Conservation (phyloP, 2,888 invertebrate species). For the Drosophila cognata region DNA sequence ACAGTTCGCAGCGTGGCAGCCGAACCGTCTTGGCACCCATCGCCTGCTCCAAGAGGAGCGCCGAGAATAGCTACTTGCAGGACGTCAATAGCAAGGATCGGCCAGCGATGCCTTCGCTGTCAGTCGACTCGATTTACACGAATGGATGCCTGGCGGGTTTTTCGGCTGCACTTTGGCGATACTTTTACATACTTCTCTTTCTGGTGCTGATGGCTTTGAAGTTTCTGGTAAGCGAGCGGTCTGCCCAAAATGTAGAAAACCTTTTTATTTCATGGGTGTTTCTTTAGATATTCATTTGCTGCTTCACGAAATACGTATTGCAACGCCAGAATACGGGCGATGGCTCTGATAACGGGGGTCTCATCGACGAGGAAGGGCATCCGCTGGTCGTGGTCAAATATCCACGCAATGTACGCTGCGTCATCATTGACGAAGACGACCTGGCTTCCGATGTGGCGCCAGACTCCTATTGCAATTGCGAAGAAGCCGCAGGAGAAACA, state of each 20-base stretch:
- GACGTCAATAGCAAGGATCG: conserved; percentile 14
- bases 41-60: conserved; percentile 74
- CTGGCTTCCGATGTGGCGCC: conserved; percentile 65
- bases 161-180: conserved; percentile 46
- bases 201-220: conserved; percentile 59
- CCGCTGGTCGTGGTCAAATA: conserved; percentile 77
- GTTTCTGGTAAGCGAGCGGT: conserved; percentile 61
- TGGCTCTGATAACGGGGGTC: conserved; percentile 50
- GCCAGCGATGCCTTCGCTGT: conserved; percentile 52
- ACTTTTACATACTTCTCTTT: conserved; percentile 61
- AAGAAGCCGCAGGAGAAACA: conserved; percentile 33
- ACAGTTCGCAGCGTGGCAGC: background rate
- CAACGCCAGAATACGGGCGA: conserved; percentile 59
- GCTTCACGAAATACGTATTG: conserved; percentile 70
- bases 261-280: background rate
- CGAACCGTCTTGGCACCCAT: conserved; percentile 73
- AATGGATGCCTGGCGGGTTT: conserved; percentile 74
- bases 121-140: conserved; percentile 69
- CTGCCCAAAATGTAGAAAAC: background rate
- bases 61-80: conserved; percentile 37
- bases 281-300: conserved; percentile 55
- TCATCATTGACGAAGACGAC: conserved; percentile 71
- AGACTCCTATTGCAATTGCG: conserved; percentile 57
- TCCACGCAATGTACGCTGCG: conserved; percentile 73
- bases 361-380: conserved; percentile 72